phyloP scores from a whole-genome alignment of 1,140 invertebrate genomes.

The Lordiphosa clarofinis region DNA sequence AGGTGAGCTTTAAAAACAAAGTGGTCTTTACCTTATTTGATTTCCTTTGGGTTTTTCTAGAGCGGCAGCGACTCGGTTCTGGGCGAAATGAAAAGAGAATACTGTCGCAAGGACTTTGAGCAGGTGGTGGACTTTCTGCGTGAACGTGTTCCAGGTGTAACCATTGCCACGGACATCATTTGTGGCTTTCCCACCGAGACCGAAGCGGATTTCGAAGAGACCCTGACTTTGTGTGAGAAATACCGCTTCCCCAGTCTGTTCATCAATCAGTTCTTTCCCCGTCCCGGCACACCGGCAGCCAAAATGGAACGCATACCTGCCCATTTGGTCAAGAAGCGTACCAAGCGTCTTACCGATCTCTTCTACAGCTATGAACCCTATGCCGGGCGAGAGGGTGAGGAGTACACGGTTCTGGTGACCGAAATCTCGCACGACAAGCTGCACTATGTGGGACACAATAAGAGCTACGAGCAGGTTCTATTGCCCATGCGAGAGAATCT shows the following conservation, averaged over 20 bases:
- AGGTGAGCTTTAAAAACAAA: conserved; percentile 77
- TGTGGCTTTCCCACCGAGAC: conserved; percentile 99
- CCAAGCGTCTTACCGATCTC: conserved; percentile 92
- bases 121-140: conserved; percentile 92
- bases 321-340: conserved; percentile 93
- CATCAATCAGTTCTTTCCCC: conserved; percentile 98
- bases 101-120: conserved; percentile 93
- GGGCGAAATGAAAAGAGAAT: conserved; percentile 98
- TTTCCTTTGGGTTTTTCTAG: conserved; percentile 21
- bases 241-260: conserved; percentile 97
- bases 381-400: conserved; percentile 86
- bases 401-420: conserved; percentile 93
- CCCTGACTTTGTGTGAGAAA: conserved; percentile 90
- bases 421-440: conserved; percentile 95
- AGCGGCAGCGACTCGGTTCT: conserved; percentile 96
- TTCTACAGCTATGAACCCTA: conserved; percentile 96
- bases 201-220: conserved; percentile 93
- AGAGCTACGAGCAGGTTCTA: conserved; percentile 96
- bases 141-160: conserved; percentile 86
- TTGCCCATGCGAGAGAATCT: conserved; percentile 88
- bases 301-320: conserved; percentile 89
- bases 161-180: conserved; percentile 98
- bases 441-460: conserved; percentile 97
- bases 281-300: conserved; percentile 97
- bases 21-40: too few species aligned